Evolutionary conservation across 2,797 vertebrate species (phyloP).

Genomic region (Philypnodon macrostomus): DNA sequence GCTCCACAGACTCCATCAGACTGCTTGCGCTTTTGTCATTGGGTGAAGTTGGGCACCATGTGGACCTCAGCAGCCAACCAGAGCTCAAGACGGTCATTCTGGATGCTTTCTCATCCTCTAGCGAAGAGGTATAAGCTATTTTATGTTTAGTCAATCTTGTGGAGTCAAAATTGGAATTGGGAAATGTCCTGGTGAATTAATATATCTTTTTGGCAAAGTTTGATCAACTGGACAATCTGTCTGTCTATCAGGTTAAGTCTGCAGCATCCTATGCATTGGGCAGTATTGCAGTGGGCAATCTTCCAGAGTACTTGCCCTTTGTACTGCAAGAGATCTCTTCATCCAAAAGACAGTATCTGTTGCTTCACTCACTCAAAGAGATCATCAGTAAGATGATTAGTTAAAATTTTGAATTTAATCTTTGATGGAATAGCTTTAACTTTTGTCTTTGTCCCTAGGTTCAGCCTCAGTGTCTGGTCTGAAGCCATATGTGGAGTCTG

Average conservation of each 20-base stretch:
- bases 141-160: neutral
- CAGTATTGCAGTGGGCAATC: conserved; percentile 96
- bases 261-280: conserved; percentile 95
- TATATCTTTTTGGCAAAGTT: neutral
- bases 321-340: conserved; percentile 98
- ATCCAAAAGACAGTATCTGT: conserved; percentile 94
- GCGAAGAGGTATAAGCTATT: conserved; percentile 83
- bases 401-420: rapidly evolving
- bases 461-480: conserved; percentile 91
- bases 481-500: conserved; percentile 94
- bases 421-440: conserved; percentile 5
- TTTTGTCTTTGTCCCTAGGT: conserved; percentile 54
- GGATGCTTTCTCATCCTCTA: conserved; percentile 96
- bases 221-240: neutral
- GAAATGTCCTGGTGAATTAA: neutral
- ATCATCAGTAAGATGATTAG: conserved; percentile 80
- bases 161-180: no score
- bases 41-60: conserved; percentile 96
- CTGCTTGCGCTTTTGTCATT: conserved; percentile 93
- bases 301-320: conserved; percentile 96
- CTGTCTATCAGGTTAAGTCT: conserved; percentile 81
- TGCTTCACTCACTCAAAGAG: conserved; percentile 98
- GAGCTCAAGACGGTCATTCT: conserved; percentile 96
- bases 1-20: conserved; percentile 96
- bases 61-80: conserved; percentile 94